These are phyloP conservation scores for Leptopilina myrica DNA, from an alignment of 2,888 invertebrate species.

Conservation along the genomic window DNA sequence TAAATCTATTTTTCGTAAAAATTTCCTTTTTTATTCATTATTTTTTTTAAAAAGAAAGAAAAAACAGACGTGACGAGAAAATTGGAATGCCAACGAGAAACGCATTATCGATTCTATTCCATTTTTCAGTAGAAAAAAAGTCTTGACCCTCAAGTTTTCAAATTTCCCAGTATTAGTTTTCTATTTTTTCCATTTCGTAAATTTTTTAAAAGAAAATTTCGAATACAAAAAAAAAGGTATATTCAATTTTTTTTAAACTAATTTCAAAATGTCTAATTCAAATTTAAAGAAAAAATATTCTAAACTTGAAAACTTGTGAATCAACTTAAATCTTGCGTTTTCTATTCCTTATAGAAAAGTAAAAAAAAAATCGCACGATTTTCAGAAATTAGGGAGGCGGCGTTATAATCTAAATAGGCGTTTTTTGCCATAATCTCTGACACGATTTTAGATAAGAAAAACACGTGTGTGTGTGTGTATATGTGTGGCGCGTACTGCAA, in stretches of 20 bases:
- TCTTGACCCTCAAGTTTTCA: slow-evolving; percentile 3
- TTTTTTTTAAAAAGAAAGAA: neutral
- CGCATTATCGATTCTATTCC: neutral
- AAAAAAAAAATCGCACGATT: slow-evolving; percentile 35
- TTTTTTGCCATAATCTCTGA: slow-evolving; percentile 14
- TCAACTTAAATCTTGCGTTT: neutral
- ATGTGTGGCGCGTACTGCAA: neutral
- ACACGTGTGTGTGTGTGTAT: no score
- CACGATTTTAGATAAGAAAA: slow-evolving; percentile 29
- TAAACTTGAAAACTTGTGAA: slow-evolving; percentile 1
- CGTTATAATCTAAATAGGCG: slow-evolving; percentile 8
- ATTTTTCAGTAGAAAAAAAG: slow-evolving; percentile 20
- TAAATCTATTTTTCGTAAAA: slow-evolving; percentile 15
- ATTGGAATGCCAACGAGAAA: slow-evolving; percentile 36
- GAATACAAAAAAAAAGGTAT: no score
- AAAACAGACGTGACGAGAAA: neutral
- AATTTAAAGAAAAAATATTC: neutral
- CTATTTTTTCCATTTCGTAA: no score
- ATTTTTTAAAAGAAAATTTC: no score
- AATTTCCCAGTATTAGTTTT: neutral
- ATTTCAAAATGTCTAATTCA: neutral
- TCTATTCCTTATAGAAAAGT: slow-evolving; percentile 20
- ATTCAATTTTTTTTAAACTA: no score
- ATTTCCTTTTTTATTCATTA: neutral
- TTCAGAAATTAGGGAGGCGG: neutral